Conservation (phyloP, 2,888 invertebrate genomes). For the Toxonevra muliebris region DNA sequence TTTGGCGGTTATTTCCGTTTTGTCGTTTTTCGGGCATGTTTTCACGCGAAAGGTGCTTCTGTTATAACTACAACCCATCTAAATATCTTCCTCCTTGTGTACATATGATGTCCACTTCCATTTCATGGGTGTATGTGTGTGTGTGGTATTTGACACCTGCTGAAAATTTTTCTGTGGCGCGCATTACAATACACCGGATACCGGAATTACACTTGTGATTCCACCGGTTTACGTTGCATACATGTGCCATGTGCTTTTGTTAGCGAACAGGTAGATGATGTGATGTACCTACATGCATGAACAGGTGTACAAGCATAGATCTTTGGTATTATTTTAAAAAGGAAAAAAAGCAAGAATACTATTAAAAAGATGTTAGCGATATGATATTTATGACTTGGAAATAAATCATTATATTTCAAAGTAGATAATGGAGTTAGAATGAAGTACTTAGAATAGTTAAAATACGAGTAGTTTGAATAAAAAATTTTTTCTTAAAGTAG, state of each 20-base stretch:
- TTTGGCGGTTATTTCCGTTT: conserved; percentile 62
- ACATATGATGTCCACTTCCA: conserved; percentile 25
- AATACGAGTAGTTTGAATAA: no score
- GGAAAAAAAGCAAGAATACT: no score
- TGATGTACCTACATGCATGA: no score
- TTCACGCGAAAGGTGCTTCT: conserved; percentile 6
- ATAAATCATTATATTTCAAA: no score
- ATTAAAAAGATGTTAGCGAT: no score
- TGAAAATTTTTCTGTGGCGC: conserved; percentile 36
- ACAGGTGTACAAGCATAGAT: no score
- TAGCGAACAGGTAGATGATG: no score
- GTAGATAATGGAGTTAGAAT: no score
- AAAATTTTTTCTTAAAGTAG: no score
- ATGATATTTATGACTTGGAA: no score
- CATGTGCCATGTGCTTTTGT: conserved; percentile 45
- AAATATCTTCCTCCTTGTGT: conserved; percentile 5
- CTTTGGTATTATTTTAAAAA: no score
- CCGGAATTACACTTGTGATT: conserved; percentile 47
- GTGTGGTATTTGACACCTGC: conserved; percentile 42
- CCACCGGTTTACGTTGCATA: conserved; percentile 36
- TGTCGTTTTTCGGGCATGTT: conserved; percentile 40
- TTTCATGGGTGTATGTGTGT: conserved; percentile 15
- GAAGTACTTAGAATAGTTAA: no score
- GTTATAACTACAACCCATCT: neutral
- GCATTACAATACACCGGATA: conserved; percentile 41